These are phyloP conservation scores for Ridgeia piscesae DNA, from an alignment of 1,140 invertebrate genomes.

Conservation along the genomic window DNA sequence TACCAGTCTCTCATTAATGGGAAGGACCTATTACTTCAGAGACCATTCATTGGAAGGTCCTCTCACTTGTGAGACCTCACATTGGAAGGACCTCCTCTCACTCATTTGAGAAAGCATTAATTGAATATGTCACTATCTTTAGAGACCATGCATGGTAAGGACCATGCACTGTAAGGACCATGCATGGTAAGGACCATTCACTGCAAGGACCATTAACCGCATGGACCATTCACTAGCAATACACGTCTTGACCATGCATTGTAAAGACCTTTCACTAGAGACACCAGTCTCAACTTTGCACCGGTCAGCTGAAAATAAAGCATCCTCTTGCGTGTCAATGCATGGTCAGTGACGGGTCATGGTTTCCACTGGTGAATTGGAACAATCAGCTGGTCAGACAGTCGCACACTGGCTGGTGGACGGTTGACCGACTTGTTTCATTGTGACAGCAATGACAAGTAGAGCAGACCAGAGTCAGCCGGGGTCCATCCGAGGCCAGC, in stretches of 20 bases:
- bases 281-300: not conserved
- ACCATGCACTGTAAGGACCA: not conserved
- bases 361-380: not conserved
- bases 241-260: not conserved
- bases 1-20: not conserved
- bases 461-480: not conserved
- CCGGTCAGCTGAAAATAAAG: not conserved
- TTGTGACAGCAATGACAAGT: not conserved
- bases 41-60: not conserved
- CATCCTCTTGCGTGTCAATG: not conserved
- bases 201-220: not conserved
- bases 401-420: not conserved
- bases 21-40: not conserved
- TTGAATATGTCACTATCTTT: not conserved
- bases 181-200: not conserved
- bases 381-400: not conserved
- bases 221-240: not conserved
- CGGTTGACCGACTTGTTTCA: not conserved
- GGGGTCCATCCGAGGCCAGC: not conserved
- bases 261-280: not conserved
- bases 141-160: not conserved
- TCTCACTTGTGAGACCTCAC: not conserved
- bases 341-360: not conserved
- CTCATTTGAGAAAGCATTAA: no score
- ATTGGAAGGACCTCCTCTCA: not conserved